Conservation (phyloP, 2,797 vertebrate genomes). For the Catharus ustulatus region DNA sequence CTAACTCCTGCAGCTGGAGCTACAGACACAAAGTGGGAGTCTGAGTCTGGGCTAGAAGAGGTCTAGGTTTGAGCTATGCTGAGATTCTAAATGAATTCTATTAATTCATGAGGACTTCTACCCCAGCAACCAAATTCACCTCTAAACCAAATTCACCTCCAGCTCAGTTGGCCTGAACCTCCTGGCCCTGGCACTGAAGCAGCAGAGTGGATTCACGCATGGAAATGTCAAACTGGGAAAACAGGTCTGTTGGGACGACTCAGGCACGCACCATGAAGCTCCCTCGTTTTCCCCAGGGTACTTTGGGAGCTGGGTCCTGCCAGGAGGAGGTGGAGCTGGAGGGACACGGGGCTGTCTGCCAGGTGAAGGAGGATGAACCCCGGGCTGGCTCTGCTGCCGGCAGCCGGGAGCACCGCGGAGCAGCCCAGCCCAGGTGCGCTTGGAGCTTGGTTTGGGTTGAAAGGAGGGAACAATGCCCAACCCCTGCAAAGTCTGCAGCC, state of each 20-base stretch:
- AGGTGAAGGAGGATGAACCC: neutral
- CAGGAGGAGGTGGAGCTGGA: neutral
- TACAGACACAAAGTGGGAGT: neutral
- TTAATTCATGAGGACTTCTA: neutral
- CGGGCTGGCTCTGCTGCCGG: neutral
- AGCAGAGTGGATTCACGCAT: neutral
- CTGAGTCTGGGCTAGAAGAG: neutral
- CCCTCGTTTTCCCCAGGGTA: neutral
- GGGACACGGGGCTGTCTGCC: neutral
- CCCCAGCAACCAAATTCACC: neutral
- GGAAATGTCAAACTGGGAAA: slow-evolving; percentile 5
- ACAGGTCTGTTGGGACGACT: neutral
- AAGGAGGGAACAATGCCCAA: neutral
- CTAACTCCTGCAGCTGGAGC: neutral
- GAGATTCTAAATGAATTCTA: neutral
- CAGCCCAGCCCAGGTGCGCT: neutral
- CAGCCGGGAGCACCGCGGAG: fast-evolving
- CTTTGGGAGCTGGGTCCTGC: neutral
- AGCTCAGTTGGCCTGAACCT: neutral
- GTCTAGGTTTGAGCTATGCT: neutral
- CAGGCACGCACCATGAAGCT: neutral
- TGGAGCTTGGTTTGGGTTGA: neutral
- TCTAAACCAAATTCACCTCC: neutral
- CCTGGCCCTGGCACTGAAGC: neutral
- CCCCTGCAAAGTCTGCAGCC: neutral